Percentiles rank a stretch among this genome's conserved stretches.
Conservation (phyloP, 2,113 vertebrate genomes). For the Poecilia latipinna region DNA sequence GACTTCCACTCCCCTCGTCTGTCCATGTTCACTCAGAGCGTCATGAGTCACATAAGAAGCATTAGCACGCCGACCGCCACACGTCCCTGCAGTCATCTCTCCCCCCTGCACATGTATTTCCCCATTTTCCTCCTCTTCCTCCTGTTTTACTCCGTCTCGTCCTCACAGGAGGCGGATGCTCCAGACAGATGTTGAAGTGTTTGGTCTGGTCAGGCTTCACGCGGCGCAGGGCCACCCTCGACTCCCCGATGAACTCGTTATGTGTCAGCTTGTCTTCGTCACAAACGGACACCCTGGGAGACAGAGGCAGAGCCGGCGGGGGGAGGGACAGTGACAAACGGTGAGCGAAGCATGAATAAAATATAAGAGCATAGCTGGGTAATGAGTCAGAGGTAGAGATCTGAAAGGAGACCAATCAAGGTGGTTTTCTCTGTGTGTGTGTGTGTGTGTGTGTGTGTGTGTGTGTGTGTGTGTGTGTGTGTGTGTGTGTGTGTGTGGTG, state of each 20-base stretch:
- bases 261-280: constrained; percentile 93
- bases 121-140: constrained; percentile 4
- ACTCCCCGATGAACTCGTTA: constrained; percentile 93
- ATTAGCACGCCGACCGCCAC: constrained; percentile 21
- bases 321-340: constrained; percentile 9
- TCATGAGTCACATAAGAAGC: constrained; percentile 20
- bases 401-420: constrained; percentile 1
- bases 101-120: constrained; percentile 9
- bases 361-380: constrained; percentile 10
- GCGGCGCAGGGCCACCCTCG: constrained; percentile 86
- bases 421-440: not conserved
- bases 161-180: constrained; percentile 85
- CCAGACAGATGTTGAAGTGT: constrained; percentile 90
- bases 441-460: not conserved
- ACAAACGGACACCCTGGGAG: constrained; percentile 87
- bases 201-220: constrained; percentile 89
- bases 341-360: constrained; percentile 22
- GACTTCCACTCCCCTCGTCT: not conserved
- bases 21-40: not conserved
- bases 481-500: not conserved
- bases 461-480: no score
- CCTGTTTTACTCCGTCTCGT: not conserved
- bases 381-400: constrained; percentile 5
- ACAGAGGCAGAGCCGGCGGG: constrained; percentile 19
- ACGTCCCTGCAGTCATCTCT: constrained; percentile 15